A percentile compares a stretch with the other conserved stretches of the same genome.
These are phyloP conservation scores for Luehdorfia chinensis DNA, from an alignment of 1,140 invertebrate species.

Conservation along the genomic window DNA sequence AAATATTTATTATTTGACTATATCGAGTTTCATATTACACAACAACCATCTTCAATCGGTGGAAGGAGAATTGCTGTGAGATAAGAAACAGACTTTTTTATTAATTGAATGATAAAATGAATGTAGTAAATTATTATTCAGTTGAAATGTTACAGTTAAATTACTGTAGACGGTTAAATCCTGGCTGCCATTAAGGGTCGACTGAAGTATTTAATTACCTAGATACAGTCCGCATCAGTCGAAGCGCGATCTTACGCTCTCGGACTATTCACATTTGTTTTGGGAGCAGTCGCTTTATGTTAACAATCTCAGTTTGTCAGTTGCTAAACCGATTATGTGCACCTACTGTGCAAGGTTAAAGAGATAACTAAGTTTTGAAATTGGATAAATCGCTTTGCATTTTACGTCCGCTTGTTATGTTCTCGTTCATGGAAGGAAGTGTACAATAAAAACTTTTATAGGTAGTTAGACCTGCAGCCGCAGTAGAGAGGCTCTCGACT, in stretches of 20 bases:
- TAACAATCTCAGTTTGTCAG: conserved; percentile 7
- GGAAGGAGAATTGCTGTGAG: too few species aligned
- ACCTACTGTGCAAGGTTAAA: too few species aligned
- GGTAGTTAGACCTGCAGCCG: background rate
- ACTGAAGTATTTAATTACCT: conserved; percentile 45
- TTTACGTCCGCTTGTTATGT: background rate
- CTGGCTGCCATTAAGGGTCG: conserved; percentile 29
- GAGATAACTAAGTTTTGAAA: background rate
- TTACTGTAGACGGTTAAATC: conserved; percentile 31
- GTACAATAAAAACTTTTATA: background rate
- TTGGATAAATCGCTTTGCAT: background rate
- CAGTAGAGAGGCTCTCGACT: conserved; percentile 17
- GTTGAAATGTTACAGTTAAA: conserved; percentile 23
- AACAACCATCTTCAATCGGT: too few species aligned
- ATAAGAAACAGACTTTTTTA: conserved; percentile 13
- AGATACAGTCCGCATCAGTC: conserved; percentile 30
- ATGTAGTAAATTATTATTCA: conserved; percentile 10
- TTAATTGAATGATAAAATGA: conserved; percentile 9
- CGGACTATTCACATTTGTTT: conserved; percentile 20
- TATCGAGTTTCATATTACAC: too few species aligned
- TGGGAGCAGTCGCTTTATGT: conserved; percentile 9
- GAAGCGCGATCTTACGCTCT: conserved; percentile 19
- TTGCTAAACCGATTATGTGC: too few species aligned
- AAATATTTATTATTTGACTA: too few species aligned
- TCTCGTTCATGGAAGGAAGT: background rate